These are phyloP conservation scores for Sebastolobus alascanus DNA, from an alignment of 2,797 vertebrate species.

Conservation along the genomic window DNA sequence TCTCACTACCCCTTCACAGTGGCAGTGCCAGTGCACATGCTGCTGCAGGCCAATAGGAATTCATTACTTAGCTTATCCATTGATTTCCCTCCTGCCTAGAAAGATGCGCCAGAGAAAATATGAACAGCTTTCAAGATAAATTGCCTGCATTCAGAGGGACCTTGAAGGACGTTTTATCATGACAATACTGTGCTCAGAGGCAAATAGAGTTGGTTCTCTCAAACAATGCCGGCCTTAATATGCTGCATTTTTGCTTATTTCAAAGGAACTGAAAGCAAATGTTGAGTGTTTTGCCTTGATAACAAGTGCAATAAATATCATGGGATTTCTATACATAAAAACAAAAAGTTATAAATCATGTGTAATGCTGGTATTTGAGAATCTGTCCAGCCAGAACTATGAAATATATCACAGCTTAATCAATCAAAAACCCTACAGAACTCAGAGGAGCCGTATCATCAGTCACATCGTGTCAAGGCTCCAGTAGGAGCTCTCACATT, in stretches of 20 bases:
- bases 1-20: constrained; percentile 46
- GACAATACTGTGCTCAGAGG: constrained; percentile 44
- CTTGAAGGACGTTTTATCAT: constrained; percentile 58
- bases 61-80: constrained; percentile 73
- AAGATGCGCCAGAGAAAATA: constrained; percentile 57
- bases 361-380: background rate
- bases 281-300: background rate
- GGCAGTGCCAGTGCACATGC: constrained; percentile 46
- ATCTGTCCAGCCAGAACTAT: background rate
- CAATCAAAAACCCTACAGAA: constrained; percentile 5
- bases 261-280: constrained; percentile 13
- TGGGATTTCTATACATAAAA: background rate
- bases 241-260: background rate
- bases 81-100: constrained; percentile 63
- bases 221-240: constrained; percentile 24
- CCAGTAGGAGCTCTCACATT: background rate
- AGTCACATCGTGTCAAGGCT: background rate
- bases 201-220: constrained; percentile 23
- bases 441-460: background rate
- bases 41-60: constrained; percentile 61
- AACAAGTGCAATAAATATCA: background rate
- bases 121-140: constrained; percentile 64
- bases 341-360: background rate
- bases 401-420: constrained; percentile 17
- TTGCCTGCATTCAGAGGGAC: constrained; percentile 55